Evolutionary conservation across 2,888 invertebrate species (phyloP).

Genomic region (Ichneumoninae sp.): DNA sequence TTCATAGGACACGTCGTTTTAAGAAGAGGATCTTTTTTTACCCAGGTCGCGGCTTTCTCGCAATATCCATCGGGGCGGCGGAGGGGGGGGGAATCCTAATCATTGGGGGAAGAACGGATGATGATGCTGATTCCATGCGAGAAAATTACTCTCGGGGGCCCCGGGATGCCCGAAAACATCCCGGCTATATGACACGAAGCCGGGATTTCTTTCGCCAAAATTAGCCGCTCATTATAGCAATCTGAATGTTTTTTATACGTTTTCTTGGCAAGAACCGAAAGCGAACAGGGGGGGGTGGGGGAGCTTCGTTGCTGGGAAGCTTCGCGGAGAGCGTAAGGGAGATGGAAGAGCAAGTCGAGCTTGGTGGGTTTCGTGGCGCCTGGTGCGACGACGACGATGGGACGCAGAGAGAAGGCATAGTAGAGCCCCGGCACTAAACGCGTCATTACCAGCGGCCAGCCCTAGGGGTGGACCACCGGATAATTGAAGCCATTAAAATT

Average conservation of each 20-base stretch:
- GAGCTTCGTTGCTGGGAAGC: constrained; percentile 43
- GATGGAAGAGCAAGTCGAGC: constrained; percentile 54
- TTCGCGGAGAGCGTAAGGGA: constrained; percentile 27
- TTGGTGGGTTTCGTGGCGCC: constrained; percentile 60
- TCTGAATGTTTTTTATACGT: constrained; percentile 66
- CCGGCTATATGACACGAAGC: constrained; percentile 71
- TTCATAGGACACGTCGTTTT: constrained; percentile 6
- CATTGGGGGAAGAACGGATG: constrained; percentile 47
- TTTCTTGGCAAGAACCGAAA: constrained; percentile 42
- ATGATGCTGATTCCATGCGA: constrained; percentile 60
- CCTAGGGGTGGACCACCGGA: constrained; percentile 69
- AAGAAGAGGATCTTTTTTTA: constrained; percentile 7
- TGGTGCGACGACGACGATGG: constrained; percentile 9
- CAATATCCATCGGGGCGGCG: constrained; percentile 56
- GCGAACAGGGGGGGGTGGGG: not conserved
- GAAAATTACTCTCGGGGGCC: constrained; percentile 60
- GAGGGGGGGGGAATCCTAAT: constrained; percentile 56
- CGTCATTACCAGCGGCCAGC: constrained; percentile 74
- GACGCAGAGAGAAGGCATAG: constrained; percentile 27
- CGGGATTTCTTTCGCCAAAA: constrained; percentile 73
- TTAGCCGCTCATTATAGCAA: constrained; percentile 76
- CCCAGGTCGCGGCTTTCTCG: constrained; percentile 56
- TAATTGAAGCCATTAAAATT: constrained; percentile 75
- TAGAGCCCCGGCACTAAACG: constrained; percentile 71
- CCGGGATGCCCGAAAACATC: constrained; percentile 32